Evolutionary conservation across 2,888 invertebrate genomes (phyloP), one percentile per base, ranked within the genome.

Genomic region (Nymphalis c-album): DNA sequence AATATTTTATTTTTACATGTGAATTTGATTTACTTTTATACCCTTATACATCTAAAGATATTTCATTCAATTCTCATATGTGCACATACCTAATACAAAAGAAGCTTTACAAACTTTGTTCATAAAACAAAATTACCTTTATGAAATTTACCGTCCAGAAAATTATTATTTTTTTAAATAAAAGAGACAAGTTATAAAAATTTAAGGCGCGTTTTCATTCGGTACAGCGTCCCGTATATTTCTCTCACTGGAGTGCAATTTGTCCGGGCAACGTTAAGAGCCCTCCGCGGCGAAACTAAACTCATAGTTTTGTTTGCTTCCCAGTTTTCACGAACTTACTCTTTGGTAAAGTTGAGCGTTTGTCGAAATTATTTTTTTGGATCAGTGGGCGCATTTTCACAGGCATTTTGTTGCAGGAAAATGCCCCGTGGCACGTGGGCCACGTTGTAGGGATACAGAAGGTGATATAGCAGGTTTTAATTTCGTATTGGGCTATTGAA

Each of bases 191-290:
- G 2, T 55, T 31, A 18, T 18, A 18, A 57, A 57, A 57, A 51
- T 50, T 48, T 53, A 58, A 57, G 35, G 48, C 58, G 62, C 64
- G 22, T 58, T 64, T 60, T 51, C 35, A 60, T 61, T 50, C 60
- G 62, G 48, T 59, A 70, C 53, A 63, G n/a, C 59, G 45, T 51
- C 61, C 78, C 78, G 81, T 80, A 68, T 72, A 73, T 81, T 70
- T 58, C 68, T 76, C 69, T 76, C 85, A 80, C 86, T 85, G 71
- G 86, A 82, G 88, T 84, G 82, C 85, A 89, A 87, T 89, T 87
- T 85, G 86, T 87, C 86, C 85, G 75, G 81, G 82, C 82, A 74
- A 80, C 81, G 83, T 74, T 75, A 75, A 87, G 87, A 76, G 77
- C 82, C 75, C 88, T 86, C 78, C 71, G 79, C 78, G 80, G 83